Evolutionary conservation across 2,113 vertebrate species (phyloP).

Genomic region (Orthonyx spaldingii): DNA sequence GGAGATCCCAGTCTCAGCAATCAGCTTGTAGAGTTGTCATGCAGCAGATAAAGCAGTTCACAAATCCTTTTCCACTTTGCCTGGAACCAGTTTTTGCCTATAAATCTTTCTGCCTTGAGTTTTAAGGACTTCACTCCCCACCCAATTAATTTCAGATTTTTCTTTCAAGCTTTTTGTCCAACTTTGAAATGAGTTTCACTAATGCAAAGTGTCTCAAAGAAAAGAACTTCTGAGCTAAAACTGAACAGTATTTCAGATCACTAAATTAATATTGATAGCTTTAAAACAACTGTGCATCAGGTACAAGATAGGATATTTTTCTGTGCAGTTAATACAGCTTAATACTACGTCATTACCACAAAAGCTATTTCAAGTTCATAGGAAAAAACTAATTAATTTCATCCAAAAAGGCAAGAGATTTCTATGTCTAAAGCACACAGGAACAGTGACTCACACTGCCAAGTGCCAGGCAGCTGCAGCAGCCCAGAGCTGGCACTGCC

Average conservation of each 20-base stretch:
- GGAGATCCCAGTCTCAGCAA: not conserved
- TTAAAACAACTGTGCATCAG: not conserved
- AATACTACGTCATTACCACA: not conserved
- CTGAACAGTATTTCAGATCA: not conserved
- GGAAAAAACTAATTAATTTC: not conserved
- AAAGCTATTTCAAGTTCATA: not conserved
- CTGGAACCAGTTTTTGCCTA: not conserved
- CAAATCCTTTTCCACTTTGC: not conserved
- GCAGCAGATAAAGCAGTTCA: not conserved
- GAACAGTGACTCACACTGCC: not conserved
- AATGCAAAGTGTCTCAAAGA: not conserved
- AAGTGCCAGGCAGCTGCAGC: not conserved
- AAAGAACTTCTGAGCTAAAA: not conserved
- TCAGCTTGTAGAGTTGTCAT: not conserved
- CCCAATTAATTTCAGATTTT: not conserved
- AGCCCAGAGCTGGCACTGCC: not conserved
- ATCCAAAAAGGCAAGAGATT: not conserved
- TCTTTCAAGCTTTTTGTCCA: not conserved
- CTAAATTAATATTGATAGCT: not conserved
- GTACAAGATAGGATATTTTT: not conserved
- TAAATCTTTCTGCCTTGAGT: not conserved
- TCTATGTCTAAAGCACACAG: not conserved
- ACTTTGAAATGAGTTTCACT: not conserved
- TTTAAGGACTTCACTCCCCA: not conserved
- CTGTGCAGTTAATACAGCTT: not conserved